phyloP scores from a whole-genome alignment of 2,113 vertebrate species.

The Aptenodytes forsteri region DNA sequence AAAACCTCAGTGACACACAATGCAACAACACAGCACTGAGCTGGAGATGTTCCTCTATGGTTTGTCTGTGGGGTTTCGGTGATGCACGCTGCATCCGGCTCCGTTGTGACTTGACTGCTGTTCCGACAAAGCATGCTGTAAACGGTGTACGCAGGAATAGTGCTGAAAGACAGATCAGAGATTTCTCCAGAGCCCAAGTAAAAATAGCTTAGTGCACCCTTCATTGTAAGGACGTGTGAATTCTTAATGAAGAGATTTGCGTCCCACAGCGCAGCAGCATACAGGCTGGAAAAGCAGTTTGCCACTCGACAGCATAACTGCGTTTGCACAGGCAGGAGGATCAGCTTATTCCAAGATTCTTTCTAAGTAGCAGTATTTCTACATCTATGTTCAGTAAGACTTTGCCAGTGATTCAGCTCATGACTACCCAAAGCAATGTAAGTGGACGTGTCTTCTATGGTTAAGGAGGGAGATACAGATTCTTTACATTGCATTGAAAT shows the following conservation, averaged over 20 bases:
- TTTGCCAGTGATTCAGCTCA: background rate
- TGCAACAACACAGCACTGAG: background rate
- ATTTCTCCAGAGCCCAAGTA: background rate
- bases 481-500: background rate
- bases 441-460: fast-evolving
- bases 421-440: background rate
- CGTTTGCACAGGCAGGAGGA: background rate
- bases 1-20: background rate
- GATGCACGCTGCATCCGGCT: fast-evolving
- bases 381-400: background rate
- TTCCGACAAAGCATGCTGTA: background rate
- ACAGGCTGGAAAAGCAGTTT: background rate
- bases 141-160: fast-evolving
- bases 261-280: background rate
- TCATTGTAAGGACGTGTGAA: background rate
- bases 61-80: too few species aligned
- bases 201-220: background rate
- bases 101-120: fast-evolving
- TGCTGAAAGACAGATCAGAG: background rate
- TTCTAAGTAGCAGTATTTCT: background rate
- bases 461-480: background rate
- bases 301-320: background rate
- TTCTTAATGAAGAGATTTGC: background rate
- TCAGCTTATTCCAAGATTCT: background rate
- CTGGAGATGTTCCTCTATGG: background rate